Evolutionary conservation across 2,113 vertebrate species (phyloP).

Genomic region (Oceanodroma tethys): DNA sequence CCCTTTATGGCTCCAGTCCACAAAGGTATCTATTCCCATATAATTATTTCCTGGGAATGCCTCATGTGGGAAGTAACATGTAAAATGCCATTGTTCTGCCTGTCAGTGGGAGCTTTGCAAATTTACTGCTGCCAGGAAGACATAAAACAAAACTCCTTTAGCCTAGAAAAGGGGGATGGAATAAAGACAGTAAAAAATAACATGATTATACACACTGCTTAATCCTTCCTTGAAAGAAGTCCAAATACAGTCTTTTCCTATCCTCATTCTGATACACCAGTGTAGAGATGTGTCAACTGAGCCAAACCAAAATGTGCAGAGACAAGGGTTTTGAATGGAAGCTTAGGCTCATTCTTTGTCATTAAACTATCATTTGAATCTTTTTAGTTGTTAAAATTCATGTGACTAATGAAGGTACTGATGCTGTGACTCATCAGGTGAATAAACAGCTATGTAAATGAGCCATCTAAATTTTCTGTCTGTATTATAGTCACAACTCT

Average conservation of each 20-base stretch:
- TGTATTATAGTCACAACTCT: background rate
- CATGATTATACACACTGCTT: background rate
- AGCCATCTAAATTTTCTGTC: background rate
- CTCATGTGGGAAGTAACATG: background rate
- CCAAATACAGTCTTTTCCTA: background rate
- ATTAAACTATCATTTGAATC: background rate
- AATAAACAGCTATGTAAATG: background rate
- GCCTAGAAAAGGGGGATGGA: background rate
- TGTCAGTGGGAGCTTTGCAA: background rate
- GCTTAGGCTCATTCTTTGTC: background rate
- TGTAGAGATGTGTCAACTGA: background rate
- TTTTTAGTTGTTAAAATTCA: background rate
- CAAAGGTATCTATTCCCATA: background rate
- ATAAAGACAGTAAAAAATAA: background rate
- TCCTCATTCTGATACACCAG: background rate
- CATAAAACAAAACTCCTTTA: background rate
- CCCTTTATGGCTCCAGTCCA: background rate
- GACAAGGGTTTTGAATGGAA: background rate
- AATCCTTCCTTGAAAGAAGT: background rate
- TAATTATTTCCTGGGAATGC: conserved; percentile 35
- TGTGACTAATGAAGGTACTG: background rate
- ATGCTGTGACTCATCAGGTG: background rate
- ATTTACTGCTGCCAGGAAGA: conserved; percentile 10
- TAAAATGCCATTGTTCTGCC: background rate
- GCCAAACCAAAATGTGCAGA: background rate